Evolutionary conservation across 2,113 vertebrate species (phyloP), one percentile per base, ranked within the genome.

Genomic region (Scalopus aquaticus): DNA sequence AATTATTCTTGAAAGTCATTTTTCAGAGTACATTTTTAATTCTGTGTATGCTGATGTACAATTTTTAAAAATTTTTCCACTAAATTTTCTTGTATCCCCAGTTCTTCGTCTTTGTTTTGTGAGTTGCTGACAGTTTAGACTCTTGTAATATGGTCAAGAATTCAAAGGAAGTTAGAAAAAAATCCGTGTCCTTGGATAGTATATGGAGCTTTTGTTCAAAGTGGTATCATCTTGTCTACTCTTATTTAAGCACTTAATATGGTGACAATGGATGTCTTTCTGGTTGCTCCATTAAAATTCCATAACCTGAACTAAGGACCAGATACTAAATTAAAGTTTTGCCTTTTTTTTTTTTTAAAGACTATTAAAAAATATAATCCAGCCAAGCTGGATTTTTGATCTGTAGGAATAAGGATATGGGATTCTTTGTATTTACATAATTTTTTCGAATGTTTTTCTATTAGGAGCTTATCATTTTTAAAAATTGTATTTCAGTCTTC

Each of bases 401-500:
- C n/a, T n/a, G n/a, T n/a, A n/a, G 51, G 81, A 78, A 44, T 80
- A 26, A 64, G n/a, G 62, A 35, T 8, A 9, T 15, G 60, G 35
- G 44, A 19, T 15, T 64, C 24, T 24, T 46, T 28, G n/a, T n/a
- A 58, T 44, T 49, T 81, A 62, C 42, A 5, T 56, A 60, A 30
- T 60, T 4, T 81, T 11, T 39, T 60, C 19, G 44, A 44, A 6
- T 44, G 9, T 44, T 56, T 56, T 56, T 64, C 46, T 32, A 26
- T 60, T 51, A 51, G 49, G 49, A 5, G 49, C 16, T 35, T 90
- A 1, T 54, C 2, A 0, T 44, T 80, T 88, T 73, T 49, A 16
- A 88, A 84, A 73, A 39, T 58, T 51, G 0, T 93, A 3, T 95
- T 93, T 26, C 80, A 99, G 99, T 97, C 99, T 99, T 90, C 99